phyloP scores from a whole-genome alignment of 2,888 invertebrate species.

The Drosophila borealis region DNA sequence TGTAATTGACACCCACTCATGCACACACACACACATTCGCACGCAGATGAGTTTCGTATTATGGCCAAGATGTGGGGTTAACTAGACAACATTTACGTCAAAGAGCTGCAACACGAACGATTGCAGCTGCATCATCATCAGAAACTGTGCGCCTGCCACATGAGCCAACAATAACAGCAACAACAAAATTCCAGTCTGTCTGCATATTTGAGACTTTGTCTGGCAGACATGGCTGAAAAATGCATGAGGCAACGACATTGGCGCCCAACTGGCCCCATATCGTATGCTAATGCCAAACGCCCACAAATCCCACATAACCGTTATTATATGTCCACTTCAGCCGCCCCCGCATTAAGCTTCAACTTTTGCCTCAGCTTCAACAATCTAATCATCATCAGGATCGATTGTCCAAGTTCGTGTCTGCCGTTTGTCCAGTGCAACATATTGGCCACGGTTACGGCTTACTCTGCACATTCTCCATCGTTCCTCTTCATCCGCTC shows the following conservation, averaged over 20 bases:
- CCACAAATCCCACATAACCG: conserved; percentile 26
- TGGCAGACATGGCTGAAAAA: conserved; percentile 23
- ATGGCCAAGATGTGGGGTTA: conserved; percentile 40
- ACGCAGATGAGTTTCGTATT: conserved; percentile 23
- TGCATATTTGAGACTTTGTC: conserved; percentile 77
- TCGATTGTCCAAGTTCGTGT: conserved; percentile 33
- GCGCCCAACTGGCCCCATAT: conserved; percentile 8
- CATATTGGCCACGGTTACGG: conserved; percentile 61
- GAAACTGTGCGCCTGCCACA: not conserved
- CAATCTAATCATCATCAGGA: conserved; percentile 70
- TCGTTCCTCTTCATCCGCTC: not conserved
- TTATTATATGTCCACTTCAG: conserved; percentile 63
- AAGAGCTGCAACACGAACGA: conserved; percentile 6
- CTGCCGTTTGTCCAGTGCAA: conserved; percentile 36
- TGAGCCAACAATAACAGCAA: conserved; percentile 24
- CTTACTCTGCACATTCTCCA: conserved; percentile 25
- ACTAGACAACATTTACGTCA: conserved; percentile 12
- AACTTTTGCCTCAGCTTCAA: conserved; percentile 30
- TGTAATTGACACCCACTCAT: conserved; percentile 58
- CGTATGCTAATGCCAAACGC: conserved; percentile 61
- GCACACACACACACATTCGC: not conserved
- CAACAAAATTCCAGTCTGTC: conserved; percentile 66
- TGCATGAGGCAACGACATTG: conserved; percentile 28
- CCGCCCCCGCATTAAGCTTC: conserved; percentile 14
- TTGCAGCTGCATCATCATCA: conserved; percentile 21